Conservation (phyloP, 2,797 vertebrate species). For the Rhadinocentrus ornatus region DNA sequence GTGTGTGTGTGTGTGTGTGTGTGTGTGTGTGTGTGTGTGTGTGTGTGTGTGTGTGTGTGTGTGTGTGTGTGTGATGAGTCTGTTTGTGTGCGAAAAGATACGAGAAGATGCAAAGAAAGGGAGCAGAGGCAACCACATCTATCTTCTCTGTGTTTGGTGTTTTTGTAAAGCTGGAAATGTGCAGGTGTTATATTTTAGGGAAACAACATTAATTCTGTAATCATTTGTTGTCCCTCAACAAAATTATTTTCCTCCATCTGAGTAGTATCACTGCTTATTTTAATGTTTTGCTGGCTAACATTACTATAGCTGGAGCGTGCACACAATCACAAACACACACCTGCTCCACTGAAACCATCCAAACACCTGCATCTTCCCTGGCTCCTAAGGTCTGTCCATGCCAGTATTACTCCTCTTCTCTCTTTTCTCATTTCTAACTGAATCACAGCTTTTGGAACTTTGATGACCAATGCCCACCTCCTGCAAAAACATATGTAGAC, state of each 20-base stretch:
- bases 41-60: constrained; percentile 1
- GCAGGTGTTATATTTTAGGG: constrained; percentile 72
- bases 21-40: constrained; percentile 8
- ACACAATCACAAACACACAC: constrained; percentile 57
- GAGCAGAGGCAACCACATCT: constrained; percentile 41
- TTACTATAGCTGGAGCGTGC: constrained; percentile 35
- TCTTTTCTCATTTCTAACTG: constrained; percentile 70
- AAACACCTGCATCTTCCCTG: constrained; percentile 79
- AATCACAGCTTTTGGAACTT: constrained; percentile 70
- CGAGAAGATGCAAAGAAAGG: neutral
- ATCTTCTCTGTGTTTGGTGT: constrained; percentile 49
- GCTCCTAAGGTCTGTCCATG: constrained; percentile 67
- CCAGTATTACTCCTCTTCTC: constrained; percentile 38
- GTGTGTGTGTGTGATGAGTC: constrained; percentile 10
- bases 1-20: constrained; percentile 3
- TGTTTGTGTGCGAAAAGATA: constrained; percentile 1
- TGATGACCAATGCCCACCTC: constrained; percentile 69
- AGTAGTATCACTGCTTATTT: constrained; percentile 70
- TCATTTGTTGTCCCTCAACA: constrained; percentile 75
- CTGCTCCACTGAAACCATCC: constrained; percentile 72
- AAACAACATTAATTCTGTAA: constrained; percentile 73
- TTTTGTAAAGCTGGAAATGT: constrained; percentile 60
- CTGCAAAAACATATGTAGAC: constrained; percentile 12
- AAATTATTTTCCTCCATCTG: constrained; percentile 69
- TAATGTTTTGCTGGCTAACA: constrained; percentile 68